Evolutionary conservation across 64 coral and sea anemone genomes (phyloP), one percentile per base, ranked within the genome.

Genomic region (Actinia equina): DNA sequence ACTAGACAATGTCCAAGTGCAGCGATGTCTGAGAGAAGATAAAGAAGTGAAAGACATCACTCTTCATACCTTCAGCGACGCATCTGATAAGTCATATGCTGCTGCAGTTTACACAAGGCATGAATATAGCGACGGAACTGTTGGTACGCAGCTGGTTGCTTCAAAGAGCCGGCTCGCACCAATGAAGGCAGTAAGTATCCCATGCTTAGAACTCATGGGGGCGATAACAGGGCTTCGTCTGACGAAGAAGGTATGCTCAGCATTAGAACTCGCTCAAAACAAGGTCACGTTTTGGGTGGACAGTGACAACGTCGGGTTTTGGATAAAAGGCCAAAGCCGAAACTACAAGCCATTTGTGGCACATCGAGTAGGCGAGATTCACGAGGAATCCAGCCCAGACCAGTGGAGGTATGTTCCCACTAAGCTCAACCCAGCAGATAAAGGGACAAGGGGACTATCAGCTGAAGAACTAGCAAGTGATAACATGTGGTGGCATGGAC

Each of bases 331-430:
- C 9, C 88, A 89, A 63, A 90, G 93, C 77, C 79, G 88, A 46
- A 64, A 88, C 52, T 89, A 88, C 44, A 91, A 95, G 30, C 84
- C 77, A 52, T 89, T 90, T 17, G 84, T 92, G 37, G 88, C 84
- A 0, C 79, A 96, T 41, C 19, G 88, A 26, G 90, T 96, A 80
- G 90, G 90, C 16, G 84, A 96, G 80, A 92, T 92, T 22, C 88
- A 96, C 22, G 90, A 96, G 52, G 17, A 92, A 0, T 87, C 90
- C 18, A 69, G 74, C 71, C 93, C 86, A 23, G 67, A 90, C 26
- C 93, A 90, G 54, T 90, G 93, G 88, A 41, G 79, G 57, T 94
- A 89, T 83, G 92, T 90, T 49, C 84, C 92, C 59, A 90, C 92
- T 17, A 86, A 87, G 6, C 4, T 89, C 43, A 94, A 94, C 59